Percentiles rank a stretch among this genome's conserved stretches.
phyloP scores from a whole-genome alignment of 2,888 invertebrate genomes.

The Drosophila testacea region DNA sequence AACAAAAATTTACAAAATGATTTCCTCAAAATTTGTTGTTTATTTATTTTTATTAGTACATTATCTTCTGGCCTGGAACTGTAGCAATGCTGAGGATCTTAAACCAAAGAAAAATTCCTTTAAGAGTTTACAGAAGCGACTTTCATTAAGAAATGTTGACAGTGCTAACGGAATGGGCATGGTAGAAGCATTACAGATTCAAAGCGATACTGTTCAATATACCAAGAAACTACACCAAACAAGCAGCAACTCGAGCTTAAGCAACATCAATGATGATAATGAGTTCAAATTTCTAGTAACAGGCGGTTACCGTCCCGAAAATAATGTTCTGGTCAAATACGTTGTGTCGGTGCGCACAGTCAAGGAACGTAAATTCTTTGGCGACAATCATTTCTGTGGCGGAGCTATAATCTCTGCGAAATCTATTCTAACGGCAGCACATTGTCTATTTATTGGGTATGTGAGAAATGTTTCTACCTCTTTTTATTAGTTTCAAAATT shows the following conservation, averaged over 20 bases:
- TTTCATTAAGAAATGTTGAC: not conserved
- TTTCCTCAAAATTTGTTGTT: constrained; percentile 55
- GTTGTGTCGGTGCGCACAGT: constrained; percentile 46
- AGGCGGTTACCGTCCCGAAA: constrained; percentile 64
- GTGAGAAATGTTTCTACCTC: not conserved
- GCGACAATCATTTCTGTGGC: constrained; percentile 66
- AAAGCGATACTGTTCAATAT: not conserved
- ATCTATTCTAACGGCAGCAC: constrained; percentile 67
- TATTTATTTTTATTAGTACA: constrained; percentile 18
- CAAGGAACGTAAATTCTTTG: constrained; percentile 46
- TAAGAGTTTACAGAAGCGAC: not conserved
- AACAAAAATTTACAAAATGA: constrained; percentile 40
- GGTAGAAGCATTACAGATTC: not conserved
- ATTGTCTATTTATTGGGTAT: constrained; percentile 55
- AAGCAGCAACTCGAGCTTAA: not conserved
- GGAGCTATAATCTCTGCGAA: constrained; percentile 54
- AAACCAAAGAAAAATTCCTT: not conserved
- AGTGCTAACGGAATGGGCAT: not conserved
- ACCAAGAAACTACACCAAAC: not conserved
- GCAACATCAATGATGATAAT: not conserved
- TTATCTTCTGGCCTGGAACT: constrained; percentile 1
- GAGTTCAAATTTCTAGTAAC: constrained; percentile 62
- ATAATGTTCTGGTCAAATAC: constrained; percentile 45
- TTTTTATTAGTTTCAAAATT: too few relatives aligned
- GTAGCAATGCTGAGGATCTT: not conserved